phyloP scores from a whole-genome alignment of 2,888 invertebrate species.

The Monochamus alternatus region DNA sequence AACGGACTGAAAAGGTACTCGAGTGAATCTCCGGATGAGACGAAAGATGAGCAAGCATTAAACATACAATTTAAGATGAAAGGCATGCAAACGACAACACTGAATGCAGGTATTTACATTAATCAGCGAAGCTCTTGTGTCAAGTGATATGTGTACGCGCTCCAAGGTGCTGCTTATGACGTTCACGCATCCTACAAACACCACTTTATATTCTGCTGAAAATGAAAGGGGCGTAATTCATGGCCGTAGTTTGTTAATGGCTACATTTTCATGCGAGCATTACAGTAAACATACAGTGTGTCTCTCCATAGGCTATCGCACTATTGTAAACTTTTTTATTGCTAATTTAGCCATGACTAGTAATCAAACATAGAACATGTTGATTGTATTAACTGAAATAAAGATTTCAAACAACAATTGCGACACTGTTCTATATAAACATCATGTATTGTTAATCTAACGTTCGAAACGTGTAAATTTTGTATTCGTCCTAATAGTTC shows the following conservation, averaged over 20 bases:
- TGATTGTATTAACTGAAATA: too few species aligned
- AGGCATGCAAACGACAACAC: constrained; percentile 61
- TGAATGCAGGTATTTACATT: constrained; percentile 60
- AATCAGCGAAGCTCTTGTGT: constrained; percentile 52
- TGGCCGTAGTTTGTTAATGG: constrained; percentile 20
- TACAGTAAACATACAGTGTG: too few species aligned
- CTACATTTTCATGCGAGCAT: too few species aligned
- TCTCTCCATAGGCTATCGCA: too few species aligned
- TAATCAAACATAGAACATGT: too few species aligned
- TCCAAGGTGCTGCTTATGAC: constrained; percentile 50
- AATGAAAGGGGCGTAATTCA: constrained; percentile 44
- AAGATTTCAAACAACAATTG: too few species aligned
- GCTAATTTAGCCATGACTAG: too few species aligned
- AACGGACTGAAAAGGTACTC: constrained; percentile 45
- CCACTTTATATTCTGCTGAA: constrained; percentile 45
- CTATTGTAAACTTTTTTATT: too few species aligned
- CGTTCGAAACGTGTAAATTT: too few species aligned
- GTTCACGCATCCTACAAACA: constrained; percentile 52
- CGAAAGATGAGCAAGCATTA: constrained; percentile 54
- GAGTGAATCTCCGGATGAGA: constrained; percentile 43
- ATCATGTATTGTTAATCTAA: too few species aligned
- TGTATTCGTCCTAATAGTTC: too few species aligned
- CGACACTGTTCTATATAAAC: too few species aligned
- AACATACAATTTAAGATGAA: constrained; percentile 57
- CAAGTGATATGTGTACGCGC: constrained; percentile 50